Evolutionary conservation across 2,888 invertebrate species (phyloP), one percentile per base, ranked within the genome.

Genomic region (Cryptocheilus praepositus): DNA sequence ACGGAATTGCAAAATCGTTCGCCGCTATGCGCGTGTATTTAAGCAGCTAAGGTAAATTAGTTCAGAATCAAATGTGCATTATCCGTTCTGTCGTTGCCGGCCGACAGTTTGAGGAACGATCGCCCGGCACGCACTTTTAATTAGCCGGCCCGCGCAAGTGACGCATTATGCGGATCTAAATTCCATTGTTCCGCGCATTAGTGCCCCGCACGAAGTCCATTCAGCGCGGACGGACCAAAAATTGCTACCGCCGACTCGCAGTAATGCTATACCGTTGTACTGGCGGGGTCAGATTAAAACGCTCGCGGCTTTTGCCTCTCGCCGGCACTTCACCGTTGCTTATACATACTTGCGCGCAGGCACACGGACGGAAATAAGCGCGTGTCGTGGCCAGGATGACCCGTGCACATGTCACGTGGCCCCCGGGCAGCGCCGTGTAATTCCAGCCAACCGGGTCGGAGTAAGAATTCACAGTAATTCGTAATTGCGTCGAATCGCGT

Each of bases 301-400:
- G 77, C 77, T 77, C 73, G 67, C 78, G 76, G 74, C 68, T 76
- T 73, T 71, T 69, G 77, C 68, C 69, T 63, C 64, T 67, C 73
- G 71, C 63, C 56, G 62, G 54, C 65, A 71, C 67, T 74, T 60
- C 36, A 36, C 67, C 75, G 67, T 68, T 68, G 70, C 73, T 75
- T 73, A 64, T 71, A 65, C 57, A 43, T 28, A 22, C 44, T 19
- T 19, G 19, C 45, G 5, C n/a, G n/a, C 43, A 45, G 8, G 4
- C n/a, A 7, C 44, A 21, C 44, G 49, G n/a, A 43, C 28, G 16
- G 19, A 11, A 18, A 16, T 7, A 58, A 45, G 43, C 5, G n/a
- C n/a, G 13, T 56, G 45, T 53, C 25, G 62, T 56, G 11, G 22
- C 58, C 25, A 51, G 36, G 13, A 36, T 11, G 36, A 1, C 13